These are phyloP conservation scores for Schizopygopsis pylzovi DNA, from an alignment of 2,797 vertebrate species.

Conservation along the genomic window DNA sequence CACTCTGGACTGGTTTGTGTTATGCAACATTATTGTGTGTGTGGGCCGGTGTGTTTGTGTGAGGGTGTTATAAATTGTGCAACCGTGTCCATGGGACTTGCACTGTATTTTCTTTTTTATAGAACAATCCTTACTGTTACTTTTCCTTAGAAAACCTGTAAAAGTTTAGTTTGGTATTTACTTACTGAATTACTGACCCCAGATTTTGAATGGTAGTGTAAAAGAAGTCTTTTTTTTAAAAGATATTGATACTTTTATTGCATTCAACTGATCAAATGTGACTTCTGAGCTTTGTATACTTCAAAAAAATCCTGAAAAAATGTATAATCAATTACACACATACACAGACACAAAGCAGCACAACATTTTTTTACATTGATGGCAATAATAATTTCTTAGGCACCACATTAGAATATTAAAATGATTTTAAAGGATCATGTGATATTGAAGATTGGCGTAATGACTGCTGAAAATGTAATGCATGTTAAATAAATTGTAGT, in stretches of 20 bases:
- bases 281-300: background rate
- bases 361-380: background rate
- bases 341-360: background rate
- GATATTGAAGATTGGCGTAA: background rate
- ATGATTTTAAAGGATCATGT: background rate
- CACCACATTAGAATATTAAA: background rate
- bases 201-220: background rate
- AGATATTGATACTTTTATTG: background rate
- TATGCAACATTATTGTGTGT: background rate
- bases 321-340: background rate
- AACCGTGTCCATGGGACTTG: background rate
- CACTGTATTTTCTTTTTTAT: background rate
- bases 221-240: background rate
- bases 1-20: background rate
- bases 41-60: background rate
- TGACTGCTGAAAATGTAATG: background rate
- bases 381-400: background rate
- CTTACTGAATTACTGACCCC: background rate
- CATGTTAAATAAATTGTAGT: background rate
- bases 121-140: background rate
- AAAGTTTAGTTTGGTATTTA: background rate
- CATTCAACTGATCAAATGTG: background rate
- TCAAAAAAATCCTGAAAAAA: background rate
- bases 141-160: background rate
- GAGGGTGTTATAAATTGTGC: background rate